Base-by-base conservation (phyloP, 1,140 invertebrate genomes). In the Choristoneura fumiferana region DNA sequence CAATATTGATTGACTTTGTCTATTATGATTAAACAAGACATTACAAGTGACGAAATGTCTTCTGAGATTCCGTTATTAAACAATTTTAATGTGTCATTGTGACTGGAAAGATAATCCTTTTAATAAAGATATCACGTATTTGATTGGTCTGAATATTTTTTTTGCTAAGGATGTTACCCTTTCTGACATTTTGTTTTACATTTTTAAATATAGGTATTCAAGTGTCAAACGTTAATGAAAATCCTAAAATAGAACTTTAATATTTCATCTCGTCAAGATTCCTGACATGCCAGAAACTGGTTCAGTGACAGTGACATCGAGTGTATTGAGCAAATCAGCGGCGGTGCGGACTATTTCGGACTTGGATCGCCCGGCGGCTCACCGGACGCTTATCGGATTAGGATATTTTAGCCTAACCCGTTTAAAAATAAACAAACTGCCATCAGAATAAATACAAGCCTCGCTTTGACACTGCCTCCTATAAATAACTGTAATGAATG, bases 401-500 rank as follows among this genome's bases (percentile, higher is more conserved):
- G 69, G 65, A 62, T 81, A 78, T 83, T 87, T 87, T 70, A 81
- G 71, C 73, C 70, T 69, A 80, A 84, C 80, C 65, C 75, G 78
- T 83, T 87, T 69, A 77, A 83, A 81, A 85, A 87, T 85, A 87
- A 87, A 86, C 82, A 84, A 85, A 81, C 78, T 56, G 71, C 61
- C 73, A 69, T 78, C 77, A 77, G 74, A 80, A 80, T 85, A 85
- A 83, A 84, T 80, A 83, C 79, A 76, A 77, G 71, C 71, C 73
- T 67, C 69, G 71, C 69, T 81, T 87, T 84, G 84, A 85, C 82
- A 85, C 72, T 77, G 76, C 70, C 76, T 70, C 71, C 82, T 87
- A 87, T 87, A 85, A 87, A 87, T 87, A 85, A 84, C 72, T 60
- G 76, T 84, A 87, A 87, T 87, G 82, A 85, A 85, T 85, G 80